Evolutionary conservation across 2,888 invertebrate species (phyloP).

Genomic region (Drosophila tripunctata): DNA sequence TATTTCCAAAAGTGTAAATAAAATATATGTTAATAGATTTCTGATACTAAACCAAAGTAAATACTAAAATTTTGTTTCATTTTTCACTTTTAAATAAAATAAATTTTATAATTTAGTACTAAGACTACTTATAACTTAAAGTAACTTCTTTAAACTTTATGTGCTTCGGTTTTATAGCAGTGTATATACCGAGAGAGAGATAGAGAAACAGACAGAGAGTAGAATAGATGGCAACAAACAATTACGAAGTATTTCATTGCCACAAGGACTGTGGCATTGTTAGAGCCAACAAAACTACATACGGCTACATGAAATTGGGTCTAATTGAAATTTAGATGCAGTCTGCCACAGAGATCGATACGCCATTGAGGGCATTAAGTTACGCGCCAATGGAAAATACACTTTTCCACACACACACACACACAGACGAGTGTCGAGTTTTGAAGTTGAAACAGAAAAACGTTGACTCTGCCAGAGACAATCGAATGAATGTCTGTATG

Average conservation of each 20-base stretch:
- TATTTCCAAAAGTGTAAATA: too few species aligned
- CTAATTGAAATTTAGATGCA: slow-evolving; percentile 74
- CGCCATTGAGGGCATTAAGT: slow-evolving; percentile 43
- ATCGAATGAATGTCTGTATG: slow-evolving; percentile 34
- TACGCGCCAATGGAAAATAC: slow-evolving; percentile 42
- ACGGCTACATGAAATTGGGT: slow-evolving; percentile 38
- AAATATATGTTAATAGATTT: too few species aligned
- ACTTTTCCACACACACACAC: too few species aligned
- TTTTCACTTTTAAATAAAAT: too few species aligned
- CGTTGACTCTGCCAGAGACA: slow-evolving; percentile 33
- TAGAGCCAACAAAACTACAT: slow-evolving; percentile 12
- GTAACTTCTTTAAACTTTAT: background rate
- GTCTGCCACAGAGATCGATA: slow-evolving; percentile 52
- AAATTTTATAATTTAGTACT: too few species aligned
- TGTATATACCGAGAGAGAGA: background rate
- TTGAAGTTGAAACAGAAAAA: background rate
- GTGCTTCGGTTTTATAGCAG: background rate
- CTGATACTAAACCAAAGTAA: too few species aligned
- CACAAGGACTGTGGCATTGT: slow-evolving; percentile 46
- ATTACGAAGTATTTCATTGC: slow-evolving; percentile 66
- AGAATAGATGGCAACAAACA: slow-evolving; percentile 37
- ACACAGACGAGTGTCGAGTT: slow-evolving; percentile 10
- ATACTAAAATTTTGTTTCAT: too few species aligned
- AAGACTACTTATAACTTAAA: too few species aligned
- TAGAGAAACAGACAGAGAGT: background rate